These are phyloP conservation scores for Crotophaga sulcirostris DNA, from an alignment of 2,113 vertebrate species.

Conservation along the genomic window DNA sequence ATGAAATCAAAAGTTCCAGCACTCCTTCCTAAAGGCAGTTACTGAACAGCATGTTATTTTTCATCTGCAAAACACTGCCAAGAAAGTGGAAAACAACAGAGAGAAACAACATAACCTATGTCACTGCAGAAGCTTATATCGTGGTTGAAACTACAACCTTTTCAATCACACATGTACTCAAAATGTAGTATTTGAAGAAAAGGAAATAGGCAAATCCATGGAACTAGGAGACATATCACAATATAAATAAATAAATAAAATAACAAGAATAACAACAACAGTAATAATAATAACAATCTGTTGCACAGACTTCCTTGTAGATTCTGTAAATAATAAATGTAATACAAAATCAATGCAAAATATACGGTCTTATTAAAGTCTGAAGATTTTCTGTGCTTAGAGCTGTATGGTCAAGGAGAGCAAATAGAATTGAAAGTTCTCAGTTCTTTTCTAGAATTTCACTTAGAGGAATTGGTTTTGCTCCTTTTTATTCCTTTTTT, in stretches of 20 bases:
- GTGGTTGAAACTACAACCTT: not conserved
- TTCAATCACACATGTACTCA: not conserved
- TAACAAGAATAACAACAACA: not conserved
- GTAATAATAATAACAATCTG: not conserved
- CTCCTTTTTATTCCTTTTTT: not conserved
- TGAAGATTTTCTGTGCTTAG: not conserved
- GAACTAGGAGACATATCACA: not conserved
- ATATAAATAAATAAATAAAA: not conserved
- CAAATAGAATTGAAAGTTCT: not conserved
- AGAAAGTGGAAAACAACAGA: not conserved
- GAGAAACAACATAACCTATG: not conserved
- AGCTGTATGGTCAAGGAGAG: not conserved
- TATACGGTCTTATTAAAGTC: not conserved
- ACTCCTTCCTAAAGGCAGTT: not conserved
- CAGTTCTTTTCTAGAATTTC: not conserved
- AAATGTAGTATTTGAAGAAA: not conserved
- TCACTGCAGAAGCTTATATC: constrained; percentile 8
- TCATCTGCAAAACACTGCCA: not conserved
- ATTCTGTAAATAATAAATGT: not conserved
- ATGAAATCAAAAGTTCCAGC: not conserved
- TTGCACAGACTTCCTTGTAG: not conserved
- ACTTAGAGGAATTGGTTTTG: not conserved
- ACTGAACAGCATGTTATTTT: not conserved
- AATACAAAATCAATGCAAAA: not conserved
- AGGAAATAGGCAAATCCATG: not conserved